Conservation (phyloP, 2,888 invertebrate genomes). For the Clusia tigrina region DNA sequence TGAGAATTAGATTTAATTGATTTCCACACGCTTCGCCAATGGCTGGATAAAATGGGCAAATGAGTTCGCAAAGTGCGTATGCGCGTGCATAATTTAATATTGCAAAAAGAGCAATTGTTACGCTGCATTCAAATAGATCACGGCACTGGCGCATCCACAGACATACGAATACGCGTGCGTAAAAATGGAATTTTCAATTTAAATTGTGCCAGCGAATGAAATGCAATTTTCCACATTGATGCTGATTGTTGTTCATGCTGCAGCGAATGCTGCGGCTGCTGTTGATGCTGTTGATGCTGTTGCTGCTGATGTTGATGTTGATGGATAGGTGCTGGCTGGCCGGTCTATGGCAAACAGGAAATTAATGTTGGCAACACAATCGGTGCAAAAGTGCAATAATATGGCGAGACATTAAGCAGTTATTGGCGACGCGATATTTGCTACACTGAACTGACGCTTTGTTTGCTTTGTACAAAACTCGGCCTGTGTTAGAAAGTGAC, state of each 20-base stretch:
- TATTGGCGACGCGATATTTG: slow-evolving; percentile 35
- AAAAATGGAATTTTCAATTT: slow-evolving; percentile 32
- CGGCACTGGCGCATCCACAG: slow-evolving; percentile 16
- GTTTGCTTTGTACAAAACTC: no score
- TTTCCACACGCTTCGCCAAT: slow-evolving; percentile 59
- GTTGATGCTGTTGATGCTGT: not conserved
- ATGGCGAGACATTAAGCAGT: slow-evolving; percentile 36
- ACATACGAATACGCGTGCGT: slow-evolving; percentile 25
- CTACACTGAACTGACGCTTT: no score
- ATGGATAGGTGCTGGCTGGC: slow-evolving; percentile 11
- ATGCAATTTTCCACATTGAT: slow-evolving; percentile 6
- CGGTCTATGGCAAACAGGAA: slow-evolving; percentile 34
- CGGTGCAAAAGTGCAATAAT: slow-evolving; percentile 32
- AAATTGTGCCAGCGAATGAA: slow-evolving; percentile 15
- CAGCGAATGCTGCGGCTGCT: not conserved
- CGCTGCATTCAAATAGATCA: slow-evolving; percentile 29
- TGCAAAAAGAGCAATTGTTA: slow-evolving; percentile 19
- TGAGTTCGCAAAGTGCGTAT: slow-evolving; percentile 38
- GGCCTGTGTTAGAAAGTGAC: no score
- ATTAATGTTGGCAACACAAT: slow-evolving; percentile 29
- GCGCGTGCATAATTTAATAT: slow-evolving; percentile 9
- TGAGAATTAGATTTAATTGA: slow-evolving; percentile 63
- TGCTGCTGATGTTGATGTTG: not conserved
- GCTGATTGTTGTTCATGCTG: not conserved
- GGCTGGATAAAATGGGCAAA: slow-evolving; percentile 40